Conservation (phyloP, 1,140 invertebrate species). For the Orius insidiosus region DNA sequence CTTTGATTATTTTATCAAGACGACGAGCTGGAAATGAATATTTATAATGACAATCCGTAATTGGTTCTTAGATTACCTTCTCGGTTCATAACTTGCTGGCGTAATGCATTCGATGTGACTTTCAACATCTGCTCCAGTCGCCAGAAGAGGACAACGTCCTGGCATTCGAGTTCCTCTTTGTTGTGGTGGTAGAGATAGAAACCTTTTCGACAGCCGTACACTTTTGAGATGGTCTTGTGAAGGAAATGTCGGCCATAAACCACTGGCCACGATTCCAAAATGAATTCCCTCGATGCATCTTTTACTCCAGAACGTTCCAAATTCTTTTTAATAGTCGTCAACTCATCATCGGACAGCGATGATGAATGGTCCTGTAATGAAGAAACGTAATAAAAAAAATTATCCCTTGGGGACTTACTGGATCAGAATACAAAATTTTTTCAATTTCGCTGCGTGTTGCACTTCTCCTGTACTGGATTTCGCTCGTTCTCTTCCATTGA, state of each 20-base stretch:
- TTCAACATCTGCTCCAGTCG: slow-evolving; percentile 88
- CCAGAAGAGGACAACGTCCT: slow-evolving; percentile 94
- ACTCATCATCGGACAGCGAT: slow-evolving; percentile 66
- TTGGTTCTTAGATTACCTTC: slow-evolving; percentile 34
- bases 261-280: slow-evolving; percentile 82
- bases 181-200: slow-evolving; percentile 77
- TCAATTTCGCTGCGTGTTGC: slow-evolving; percentile 71
- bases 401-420: slow-evolving; percentile 34
- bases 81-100: slow-evolving; percentile 92
- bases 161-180: slow-evolving; percentile 48
- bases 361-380: slow-evolving; percentile 56
- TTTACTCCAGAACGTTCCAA: slow-evolving; percentile 69
- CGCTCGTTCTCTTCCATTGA: slow-evolving; percentile 62
- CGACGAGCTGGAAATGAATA: slow-evolving; percentile 43
- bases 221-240: slow-evolving; percentile 57
- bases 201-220: slow-evolving; percentile 75
- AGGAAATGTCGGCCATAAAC: slow-evolving; percentile 81
- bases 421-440: slow-evolving; percentile 50
- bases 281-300: slow-evolving; percentile 57
- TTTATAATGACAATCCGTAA: slow-evolving; percentile 1
- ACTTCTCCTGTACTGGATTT: slow-evolving; percentile 55
- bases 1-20: slow-evolving; percentile 91
- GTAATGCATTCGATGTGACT: slow-evolving; percentile 82
- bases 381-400: slow-evolving; percentile 19
- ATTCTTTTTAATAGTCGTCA: slow-evolving; percentile 84